Conservation (phyloP, 2,888 invertebrate species). For the Polia nebulosa region DNA sequence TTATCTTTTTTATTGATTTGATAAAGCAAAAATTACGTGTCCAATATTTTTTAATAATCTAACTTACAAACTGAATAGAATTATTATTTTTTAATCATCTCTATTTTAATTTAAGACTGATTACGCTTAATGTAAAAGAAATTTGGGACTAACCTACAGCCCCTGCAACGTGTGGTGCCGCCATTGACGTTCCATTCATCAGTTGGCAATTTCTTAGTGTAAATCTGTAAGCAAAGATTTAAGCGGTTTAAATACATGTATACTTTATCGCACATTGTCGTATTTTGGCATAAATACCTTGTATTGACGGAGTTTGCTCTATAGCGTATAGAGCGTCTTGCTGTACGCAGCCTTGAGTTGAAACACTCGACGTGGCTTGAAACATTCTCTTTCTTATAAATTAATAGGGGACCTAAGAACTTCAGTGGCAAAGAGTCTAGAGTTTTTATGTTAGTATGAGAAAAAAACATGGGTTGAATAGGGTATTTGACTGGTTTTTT, state of each 20-base stretch:
- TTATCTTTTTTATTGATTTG: too few species aligned
- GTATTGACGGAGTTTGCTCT: background rate
- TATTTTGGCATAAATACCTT: background rate
- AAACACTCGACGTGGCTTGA: background rate
- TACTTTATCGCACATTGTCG: background rate
- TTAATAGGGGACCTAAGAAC: too few species aligned
- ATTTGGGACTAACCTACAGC: conserved; percentile 92
- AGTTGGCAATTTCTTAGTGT: conserved; percentile 96
- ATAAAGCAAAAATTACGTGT: too few species aligned
- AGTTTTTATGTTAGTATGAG: too few species aligned
- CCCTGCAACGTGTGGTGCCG: conserved; percentile 98
- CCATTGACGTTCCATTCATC: conserved; percentile 99
- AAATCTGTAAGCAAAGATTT: conserved; percentile 88
- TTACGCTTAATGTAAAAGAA: too few species aligned
- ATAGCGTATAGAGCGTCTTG: background rate
- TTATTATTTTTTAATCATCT: too few species aligned
- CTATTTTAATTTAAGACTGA: too few species aligned
- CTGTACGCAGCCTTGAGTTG: background rate
- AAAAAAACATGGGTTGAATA: too few species aligned
- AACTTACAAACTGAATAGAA: too few species aligned
- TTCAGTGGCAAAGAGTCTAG: too few species aligned
- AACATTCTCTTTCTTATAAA: background rate
- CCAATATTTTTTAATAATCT: too few species aligned
- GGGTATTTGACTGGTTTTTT: too few species aligned
- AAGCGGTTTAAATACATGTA: background rate